Conservation (phyloP, 2,113 vertebrate species). For the Cebidichthys violaceus region DNA sequence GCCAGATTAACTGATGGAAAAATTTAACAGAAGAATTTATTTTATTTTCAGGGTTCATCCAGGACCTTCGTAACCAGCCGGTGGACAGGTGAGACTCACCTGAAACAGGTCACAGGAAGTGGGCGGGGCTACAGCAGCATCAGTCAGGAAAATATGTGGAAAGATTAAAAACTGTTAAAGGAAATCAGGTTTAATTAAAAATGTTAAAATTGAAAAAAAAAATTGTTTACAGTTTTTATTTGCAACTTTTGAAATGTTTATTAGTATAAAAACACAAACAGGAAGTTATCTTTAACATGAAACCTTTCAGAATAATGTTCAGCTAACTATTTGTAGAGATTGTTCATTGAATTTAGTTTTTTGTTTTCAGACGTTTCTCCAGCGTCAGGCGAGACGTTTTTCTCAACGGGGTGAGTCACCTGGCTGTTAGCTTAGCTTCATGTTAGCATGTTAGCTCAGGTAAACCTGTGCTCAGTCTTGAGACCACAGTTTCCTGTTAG, state of each 20-base stretch:
- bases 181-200: no score
- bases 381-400: constrained; percentile 95
- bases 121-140: background rate
- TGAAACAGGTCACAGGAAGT: background rate
- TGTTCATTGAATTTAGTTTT: background rate
- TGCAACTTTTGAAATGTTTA: no score
- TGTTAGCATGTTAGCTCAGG: background rate
- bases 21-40: background rate
- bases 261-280: background rate
- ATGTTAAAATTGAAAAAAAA: background rate
- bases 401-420: constrained; percentile 94
- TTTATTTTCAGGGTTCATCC: constrained; percentile 92
- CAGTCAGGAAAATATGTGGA: background rate
- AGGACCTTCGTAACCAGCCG: constrained; percentile 95
- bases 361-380: constrained; percentile 91
- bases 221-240: no score
- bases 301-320: background rate
- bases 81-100: constrained; percentile 92
- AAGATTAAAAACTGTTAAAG: background rate
- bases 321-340: background rate
- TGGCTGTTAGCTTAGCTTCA: background rate
- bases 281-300: background rate
- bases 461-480: background rate
- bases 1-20: background rate
- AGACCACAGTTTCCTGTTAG: background rate